A percentile compares a stretch with the other conserved stretches of the same genome.
phyloP scores from a whole-genome alignment of 2,797 vertebrate species.

The Cuculus canorus region DNA sequence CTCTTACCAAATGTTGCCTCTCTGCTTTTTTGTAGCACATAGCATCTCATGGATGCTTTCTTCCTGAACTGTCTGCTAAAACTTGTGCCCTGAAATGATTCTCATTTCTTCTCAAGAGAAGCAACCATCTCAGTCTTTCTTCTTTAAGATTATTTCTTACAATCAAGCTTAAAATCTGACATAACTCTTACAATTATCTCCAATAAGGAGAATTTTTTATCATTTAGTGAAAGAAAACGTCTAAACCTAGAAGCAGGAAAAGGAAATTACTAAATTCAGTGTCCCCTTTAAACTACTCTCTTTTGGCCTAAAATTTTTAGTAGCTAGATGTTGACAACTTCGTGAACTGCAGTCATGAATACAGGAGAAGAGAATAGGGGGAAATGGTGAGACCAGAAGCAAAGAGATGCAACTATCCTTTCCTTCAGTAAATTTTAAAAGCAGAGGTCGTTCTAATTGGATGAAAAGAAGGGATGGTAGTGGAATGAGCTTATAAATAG shows the following conservation, averaged over 20 bases:
- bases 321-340: background rate
- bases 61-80: background rate
- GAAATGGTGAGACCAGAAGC: background rate
- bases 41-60: background rate
- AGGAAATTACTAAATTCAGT: background rate
- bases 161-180: background rate
- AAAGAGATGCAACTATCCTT: background rate
- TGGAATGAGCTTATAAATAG: background rate
- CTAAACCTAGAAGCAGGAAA: background rate
- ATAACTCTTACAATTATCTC: background rate
- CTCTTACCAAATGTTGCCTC: background rate
- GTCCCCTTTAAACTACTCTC: background rate
- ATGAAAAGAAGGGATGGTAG: background rate
- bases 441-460: background rate
- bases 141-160: background rate
- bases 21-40: background rate
- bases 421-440: background rate
- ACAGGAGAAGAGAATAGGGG: background rate
- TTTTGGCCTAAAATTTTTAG: background rate
- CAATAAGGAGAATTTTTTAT: background rate
- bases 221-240: background rate
- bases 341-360: background rate
- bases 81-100: background rate
- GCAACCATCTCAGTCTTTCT: background rate
- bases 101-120: background rate